These are phyloP conservation scores for Lepetodrilus schrolli DNA, from an alignment of 2,888 invertebrate species.

Conservation along the genomic window DNA sequence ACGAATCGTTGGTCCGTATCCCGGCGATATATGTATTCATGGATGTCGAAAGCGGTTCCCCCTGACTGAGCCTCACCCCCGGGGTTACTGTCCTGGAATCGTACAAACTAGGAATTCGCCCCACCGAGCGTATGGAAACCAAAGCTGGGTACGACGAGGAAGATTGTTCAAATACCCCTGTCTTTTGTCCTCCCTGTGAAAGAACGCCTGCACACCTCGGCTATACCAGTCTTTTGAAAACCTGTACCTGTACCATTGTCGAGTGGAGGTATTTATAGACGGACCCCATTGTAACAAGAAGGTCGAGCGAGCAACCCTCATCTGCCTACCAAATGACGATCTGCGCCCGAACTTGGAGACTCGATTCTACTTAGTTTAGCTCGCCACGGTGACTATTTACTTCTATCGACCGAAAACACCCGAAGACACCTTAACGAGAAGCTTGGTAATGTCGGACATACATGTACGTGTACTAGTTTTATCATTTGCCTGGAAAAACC, in stretches of 20 bases:
- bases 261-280: conserved; percentile 16
- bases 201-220: not conserved
- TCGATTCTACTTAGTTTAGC: too few relatives aligned
- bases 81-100: not conserved
- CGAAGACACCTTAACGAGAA: too few relatives aligned
- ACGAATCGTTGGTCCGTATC: not conserved
- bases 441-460: not conserved
- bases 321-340: conserved; percentile 9
- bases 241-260: conserved; percentile 18
- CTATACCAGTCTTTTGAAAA: conserved; percentile 12
- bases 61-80: not conserved
- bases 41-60: not conserved
- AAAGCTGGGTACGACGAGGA: not conserved
- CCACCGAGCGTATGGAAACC: conserved; percentile 22
- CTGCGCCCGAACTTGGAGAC: not conserved
- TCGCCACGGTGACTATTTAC: too few relatives aligned
- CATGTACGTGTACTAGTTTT: not conserved
- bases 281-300: conserved; percentile 14
- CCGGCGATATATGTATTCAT: not conserved
- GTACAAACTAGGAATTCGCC: conserved; percentile 19
- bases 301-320: conserved; percentile 22
- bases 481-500: too few relatives aligned
- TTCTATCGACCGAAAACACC: too few relatives aligned
- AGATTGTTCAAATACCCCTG: conserved; percentile 29
- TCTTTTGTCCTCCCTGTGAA: conserved; percentile 16